Percentiles rank a stretch among this genome's conserved stretches.
These are phyloP conservation scores for Diprion similis DNA, from an alignment of 1,140 invertebrate genomes.

Conservation along the genomic window DNA sequence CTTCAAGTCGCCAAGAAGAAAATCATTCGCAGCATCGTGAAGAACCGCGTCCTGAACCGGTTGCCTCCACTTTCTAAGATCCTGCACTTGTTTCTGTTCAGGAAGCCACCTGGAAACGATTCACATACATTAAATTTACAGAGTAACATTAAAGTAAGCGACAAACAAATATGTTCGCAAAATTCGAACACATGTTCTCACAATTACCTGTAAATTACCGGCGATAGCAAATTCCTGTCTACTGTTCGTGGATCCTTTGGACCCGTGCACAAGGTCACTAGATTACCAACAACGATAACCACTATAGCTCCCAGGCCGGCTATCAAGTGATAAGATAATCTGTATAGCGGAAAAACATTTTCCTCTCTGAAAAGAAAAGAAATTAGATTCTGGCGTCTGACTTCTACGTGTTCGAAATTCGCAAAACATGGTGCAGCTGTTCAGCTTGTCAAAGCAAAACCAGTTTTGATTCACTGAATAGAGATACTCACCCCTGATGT, in stretches of 20 bases:
- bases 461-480: too few species aligned
- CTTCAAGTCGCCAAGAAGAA: neutral
- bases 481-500: constrained; percentile 39
- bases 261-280: constrained; percentile 74
- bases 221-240: constrained; percentile 68
- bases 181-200: neutral
- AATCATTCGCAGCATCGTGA: neutral
- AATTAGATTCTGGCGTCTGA: neutral
- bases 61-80: too few species aligned
- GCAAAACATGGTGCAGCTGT: too few species aligned
- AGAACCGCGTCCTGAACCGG: neutral
- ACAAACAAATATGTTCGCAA: too few species aligned
- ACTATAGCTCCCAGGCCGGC: constrained; percentile 70
- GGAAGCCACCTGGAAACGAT: too few species aligned
- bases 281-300: constrained; percentile 70
- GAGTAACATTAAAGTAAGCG: too few species aligned
- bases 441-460: too few species aligned
- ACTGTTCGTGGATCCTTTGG: constrained; percentile 63
- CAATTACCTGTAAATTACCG: constrained; percentile 63
- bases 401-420: too few species aligned
- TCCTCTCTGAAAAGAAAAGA: constrained; percentile 45
- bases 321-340: constrained; percentile 80
- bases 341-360: constrained; percentile 72
- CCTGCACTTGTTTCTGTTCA: too few species aligned
- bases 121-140: too few species aligned